phyloP scores from a whole-genome alignment of 2,797 vertebrate species.

The Meda fulgida region DNA sequence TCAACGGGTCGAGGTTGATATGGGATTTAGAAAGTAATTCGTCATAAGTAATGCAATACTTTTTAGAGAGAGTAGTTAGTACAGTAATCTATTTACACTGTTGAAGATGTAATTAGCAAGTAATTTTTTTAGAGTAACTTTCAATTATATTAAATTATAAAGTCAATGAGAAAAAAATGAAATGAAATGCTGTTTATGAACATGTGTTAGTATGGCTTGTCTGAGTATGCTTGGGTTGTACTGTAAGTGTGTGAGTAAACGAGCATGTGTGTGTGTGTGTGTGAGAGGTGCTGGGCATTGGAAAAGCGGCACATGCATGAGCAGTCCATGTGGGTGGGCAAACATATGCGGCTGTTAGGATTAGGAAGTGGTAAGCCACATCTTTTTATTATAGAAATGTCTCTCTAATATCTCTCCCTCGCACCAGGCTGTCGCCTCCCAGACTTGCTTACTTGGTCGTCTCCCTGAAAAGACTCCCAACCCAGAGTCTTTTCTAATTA shows the following conservation, averaged over 20 bases:
- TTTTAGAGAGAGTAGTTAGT: background rate
- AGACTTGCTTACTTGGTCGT: constrained; percentile 59
- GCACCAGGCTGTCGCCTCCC: constrained; percentile 58
- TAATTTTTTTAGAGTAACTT: background rate
- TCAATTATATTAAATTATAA: background rate
- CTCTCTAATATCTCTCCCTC: constrained; percentile 79
- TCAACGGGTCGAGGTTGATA: too few species aligned
- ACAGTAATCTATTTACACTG: background rate
- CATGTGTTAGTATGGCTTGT: background rate
- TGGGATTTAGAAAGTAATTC: background rate
- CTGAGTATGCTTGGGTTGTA: background rate
- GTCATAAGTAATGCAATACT: background rate
- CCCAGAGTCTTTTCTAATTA: constrained; percentile 71
- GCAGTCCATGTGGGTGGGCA: constrained; percentile 84
- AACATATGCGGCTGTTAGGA: constrained; percentile 80
- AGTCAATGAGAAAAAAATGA: background rate
- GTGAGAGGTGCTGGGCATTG: constrained; percentile 49
- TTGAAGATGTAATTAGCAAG: too few species aligned
- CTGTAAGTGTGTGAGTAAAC: constrained; percentile 30
- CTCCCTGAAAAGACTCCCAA: constrained; percentile 50
- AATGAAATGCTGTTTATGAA: background rate
- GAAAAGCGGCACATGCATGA: constrained; percentile 66
- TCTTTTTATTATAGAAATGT: constrained; percentile 83
- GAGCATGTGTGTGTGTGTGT: constrained; percentile 37
- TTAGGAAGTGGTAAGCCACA: constrained; percentile 91